These are phyloP conservation scores for Drosophila tripunctata DNA, from an alignment of 2,888 invertebrate genomes.

Conservation along the genomic window DNA sequence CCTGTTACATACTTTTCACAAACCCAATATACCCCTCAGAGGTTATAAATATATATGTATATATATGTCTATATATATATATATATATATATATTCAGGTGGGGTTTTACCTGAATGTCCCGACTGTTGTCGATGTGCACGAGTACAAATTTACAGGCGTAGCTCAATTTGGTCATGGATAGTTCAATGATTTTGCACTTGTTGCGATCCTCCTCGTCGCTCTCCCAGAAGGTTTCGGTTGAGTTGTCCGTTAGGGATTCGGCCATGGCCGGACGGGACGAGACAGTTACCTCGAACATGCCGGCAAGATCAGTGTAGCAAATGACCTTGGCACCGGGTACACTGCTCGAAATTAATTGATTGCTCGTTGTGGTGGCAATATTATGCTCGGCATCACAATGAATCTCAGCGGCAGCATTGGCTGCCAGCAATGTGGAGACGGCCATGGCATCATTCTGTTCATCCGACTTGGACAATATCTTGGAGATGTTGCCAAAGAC, in stretches of 20 bases:
- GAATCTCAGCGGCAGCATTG: conserved; percentile 52
- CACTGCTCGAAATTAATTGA: conserved; percentile 12
- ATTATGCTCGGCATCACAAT: conserved; percentile 81
- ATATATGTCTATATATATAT: too few relatives aligned
- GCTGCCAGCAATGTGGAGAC: conserved; percentile 77
- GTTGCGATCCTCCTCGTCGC: conserved; percentile 97
- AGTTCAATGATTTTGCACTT: conserved; percentile 94
- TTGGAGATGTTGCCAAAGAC: conserved; percentile 98
- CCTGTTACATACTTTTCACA: too few relatives aligned
- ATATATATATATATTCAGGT: too few relatives aligned
- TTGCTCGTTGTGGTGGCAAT: conserved; percentile 43
- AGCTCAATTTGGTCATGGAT: conserved; percentile 86
- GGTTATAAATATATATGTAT: too few relatives aligned
- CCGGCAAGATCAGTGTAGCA: conserved; percentile 82
- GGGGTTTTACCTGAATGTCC: conserved; percentile 89
- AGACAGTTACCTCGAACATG: conserved; percentile 88
- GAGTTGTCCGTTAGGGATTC: conserved; percentile 96
- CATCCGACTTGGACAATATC: conserved; percentile 96
- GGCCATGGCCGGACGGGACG: conserved; percentile 97
- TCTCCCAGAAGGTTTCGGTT: conserved; percentile 99
- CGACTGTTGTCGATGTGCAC: conserved; percentile 97
- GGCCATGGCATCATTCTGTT: conserved; percentile 86
- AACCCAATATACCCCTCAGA: too few relatives aligned
- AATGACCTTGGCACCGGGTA: conserved; percentile 74
- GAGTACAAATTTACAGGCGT: conserved; percentile 87